Evolutionary conservation across 23 tunicate genomes (phyloP).

Genomic region (Phallusia fumigata): DNA sequence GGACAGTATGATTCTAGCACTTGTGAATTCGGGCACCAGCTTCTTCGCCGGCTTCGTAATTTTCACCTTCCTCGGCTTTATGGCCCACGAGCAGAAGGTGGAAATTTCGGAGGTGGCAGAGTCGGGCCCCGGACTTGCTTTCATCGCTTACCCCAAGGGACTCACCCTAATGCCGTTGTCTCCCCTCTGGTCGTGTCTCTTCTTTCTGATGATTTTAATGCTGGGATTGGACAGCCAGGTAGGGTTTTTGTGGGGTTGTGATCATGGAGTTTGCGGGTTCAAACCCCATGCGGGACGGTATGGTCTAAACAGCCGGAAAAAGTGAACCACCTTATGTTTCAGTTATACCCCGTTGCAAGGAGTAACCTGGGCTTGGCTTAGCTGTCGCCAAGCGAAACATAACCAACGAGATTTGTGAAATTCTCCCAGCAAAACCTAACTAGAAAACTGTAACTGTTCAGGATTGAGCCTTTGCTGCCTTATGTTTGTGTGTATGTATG

Average conservation of each 20-base stretch:
- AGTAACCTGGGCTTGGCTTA: no score
- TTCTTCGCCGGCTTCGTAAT: slow-evolving; percentile 97
- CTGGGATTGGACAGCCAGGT: slow-evolving; percentile 97
- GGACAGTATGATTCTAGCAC: slow-evolving; percentile 81
- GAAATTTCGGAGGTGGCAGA: slow-evolving; percentile 86
- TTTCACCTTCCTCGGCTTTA: slow-evolving; percentile 94
- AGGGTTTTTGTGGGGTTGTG: no score
- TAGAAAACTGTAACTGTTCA: no score
- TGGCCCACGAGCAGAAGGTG: slow-evolving; percentile 91
- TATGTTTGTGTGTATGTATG: no score
- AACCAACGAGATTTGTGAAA: no score
- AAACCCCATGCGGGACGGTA: no score
- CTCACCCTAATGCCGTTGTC: slow-evolving; percentile 94
- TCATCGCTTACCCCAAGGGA: slow-evolving; percentile 94
- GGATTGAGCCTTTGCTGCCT: no score
- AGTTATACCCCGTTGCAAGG: no score
- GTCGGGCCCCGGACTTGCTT: slow-evolving; percentile 96
- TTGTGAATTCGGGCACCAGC: slow-evolving; percentile 90
- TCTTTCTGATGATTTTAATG: slow-evolving; percentile 92
- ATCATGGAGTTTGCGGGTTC: background rate
- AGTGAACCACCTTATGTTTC: no score
- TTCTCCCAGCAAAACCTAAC: no score
- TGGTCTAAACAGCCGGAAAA: no score
- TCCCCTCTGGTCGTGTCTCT: slow-evolving; percentile 98
- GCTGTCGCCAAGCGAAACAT: no score